A percentile compares a stretch with the other conserved stretches of the same genome.
phyloP scores from a whole-genome alignment of 1,140 invertebrate genomes.

The Ericerus pela region DNA sequence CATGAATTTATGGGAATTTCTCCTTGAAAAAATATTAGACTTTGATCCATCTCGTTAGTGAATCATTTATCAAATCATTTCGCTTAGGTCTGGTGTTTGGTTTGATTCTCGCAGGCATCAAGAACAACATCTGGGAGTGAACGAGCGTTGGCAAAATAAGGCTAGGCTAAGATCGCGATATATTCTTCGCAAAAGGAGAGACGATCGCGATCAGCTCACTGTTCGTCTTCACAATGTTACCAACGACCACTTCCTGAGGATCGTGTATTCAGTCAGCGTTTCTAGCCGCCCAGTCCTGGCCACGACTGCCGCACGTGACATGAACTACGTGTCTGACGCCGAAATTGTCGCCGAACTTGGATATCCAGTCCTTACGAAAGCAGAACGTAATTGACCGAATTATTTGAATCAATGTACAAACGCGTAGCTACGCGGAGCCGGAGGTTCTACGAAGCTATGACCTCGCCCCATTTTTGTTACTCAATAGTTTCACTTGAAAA shows the following conservation, averaged over 20 bases:
- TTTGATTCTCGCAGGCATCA: constrained; percentile 48
- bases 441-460: too few relatives aligned
- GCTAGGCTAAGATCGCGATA: not conserved
- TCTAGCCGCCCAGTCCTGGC: constrained; percentile 59
- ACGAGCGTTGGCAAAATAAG: constrained; percentile 15
- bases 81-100: too few relatives aligned
- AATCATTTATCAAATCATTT: too few relatives aligned
- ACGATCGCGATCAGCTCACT: constrained; percentile 13
- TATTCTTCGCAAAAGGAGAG: constrained; percentile 11
- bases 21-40: too few relatives aligned
- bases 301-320: constrained; percentile 57
- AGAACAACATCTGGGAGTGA: constrained; percentile 48
- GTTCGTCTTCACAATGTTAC: constrained; percentile 22
- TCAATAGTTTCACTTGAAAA: too few relatives aligned
- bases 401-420: too few relatives aligned
- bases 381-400: constrained; percentile 54
- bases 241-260: not conserved
- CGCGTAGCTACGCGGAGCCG: too few relatives aligned
- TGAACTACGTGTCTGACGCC: constrained; percentile 52
- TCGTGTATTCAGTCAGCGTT: constrained; percentile 61
- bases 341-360: constrained; percentile 59
- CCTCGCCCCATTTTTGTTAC: too few relatives aligned
- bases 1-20: too few relatives aligned
- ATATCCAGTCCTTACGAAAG: constrained; percentile 59
- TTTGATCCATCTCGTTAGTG: too few relatives aligned